Conservation (phyloP, 2,797 vertebrate genomes). For the Rhabdophis nuchalis region DNA sequence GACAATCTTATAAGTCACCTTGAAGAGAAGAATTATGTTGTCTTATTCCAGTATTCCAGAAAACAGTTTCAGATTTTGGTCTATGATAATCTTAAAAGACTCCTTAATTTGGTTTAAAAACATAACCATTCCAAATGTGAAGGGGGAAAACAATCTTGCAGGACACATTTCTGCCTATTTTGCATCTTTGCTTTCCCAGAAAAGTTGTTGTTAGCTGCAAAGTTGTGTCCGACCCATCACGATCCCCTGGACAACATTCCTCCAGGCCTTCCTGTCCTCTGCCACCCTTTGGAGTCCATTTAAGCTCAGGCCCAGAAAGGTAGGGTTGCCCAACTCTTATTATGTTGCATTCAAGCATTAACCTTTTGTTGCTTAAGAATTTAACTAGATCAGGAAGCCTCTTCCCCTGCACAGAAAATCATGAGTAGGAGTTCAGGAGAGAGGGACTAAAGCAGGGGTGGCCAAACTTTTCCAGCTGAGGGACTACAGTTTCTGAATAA, state of each 20-base stretch:
- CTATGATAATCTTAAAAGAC: neutral
- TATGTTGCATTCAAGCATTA: neutral
- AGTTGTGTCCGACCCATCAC: too few relatives aligned
- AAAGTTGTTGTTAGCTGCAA: neutral
- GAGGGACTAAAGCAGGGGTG: neutral
- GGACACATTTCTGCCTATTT: neutral
- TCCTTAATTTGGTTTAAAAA: neutral
- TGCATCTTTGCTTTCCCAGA: neutral
- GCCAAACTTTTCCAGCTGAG: neutral
- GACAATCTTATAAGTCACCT: neutral
- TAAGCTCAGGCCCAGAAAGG: neutral
- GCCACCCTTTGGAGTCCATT: too few relatives aligned
- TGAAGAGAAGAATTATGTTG: neutral
- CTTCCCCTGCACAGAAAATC: neutral
- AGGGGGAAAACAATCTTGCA: neutral
- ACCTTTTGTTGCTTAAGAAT: neutral
- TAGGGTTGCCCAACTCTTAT: neutral
- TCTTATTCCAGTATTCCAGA: neutral
- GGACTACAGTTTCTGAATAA: neutral
- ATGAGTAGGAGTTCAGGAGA: neutral
- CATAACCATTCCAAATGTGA: neutral
- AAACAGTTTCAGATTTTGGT: neutral
- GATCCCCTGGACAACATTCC: too few relatives aligned
- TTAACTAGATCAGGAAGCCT: neutral
- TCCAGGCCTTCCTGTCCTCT: too few relatives aligned